Base-by-base conservation (phyloP, 2,888 invertebrate species). In the Drosophila mulleri region DNA sequence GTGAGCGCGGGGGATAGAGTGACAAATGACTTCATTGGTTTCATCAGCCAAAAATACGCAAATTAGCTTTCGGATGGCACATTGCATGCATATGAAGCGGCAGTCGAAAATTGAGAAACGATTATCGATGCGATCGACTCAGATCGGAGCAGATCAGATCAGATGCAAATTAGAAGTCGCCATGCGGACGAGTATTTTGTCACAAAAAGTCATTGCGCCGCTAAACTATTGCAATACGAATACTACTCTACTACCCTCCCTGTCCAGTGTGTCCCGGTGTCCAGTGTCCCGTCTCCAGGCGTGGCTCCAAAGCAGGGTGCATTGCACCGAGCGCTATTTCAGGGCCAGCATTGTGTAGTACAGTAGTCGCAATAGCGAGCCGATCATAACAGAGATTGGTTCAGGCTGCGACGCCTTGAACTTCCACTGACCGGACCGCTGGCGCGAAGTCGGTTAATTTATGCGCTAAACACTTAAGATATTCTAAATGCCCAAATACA, bases 161-260 rank as follows among this genome's bases (percentile, higher is more conserved):
- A 12, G 48, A 77, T 81, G 78, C 60, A 83, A 78, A 78, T 81
- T 26, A 47, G 48, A 54, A 53, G 59, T 53, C 52, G 42, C 45
- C 53, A 56, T 50, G 47, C 48, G 63, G 66, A 45, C 65, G 61
- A 50, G 62, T 62, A 52, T 75, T 66, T 66, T 62, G 56, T 58
- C 67, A 61, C 18, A 54, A 65, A 58, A 75, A 79, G 76, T 76
- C 76, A 76, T 74, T 77, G 76, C 76, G 59, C 70, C 67, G 65
- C 56, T 71, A 74, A 82, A 89, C 87, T 83, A 89, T 83, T 88
- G 89, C 89, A 88, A 67, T 81, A 44, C 65, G 45, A 45, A 20
- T 12, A 56, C 26, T 47, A 62, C 47, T 20, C 20, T 23, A 23
- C 20, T 23, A 23, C 45, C 23, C 48, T 2, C 29, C 8, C 29